Conservation (phyloP, 2,797 vertebrate species). For the Sylvia borin region DNA sequence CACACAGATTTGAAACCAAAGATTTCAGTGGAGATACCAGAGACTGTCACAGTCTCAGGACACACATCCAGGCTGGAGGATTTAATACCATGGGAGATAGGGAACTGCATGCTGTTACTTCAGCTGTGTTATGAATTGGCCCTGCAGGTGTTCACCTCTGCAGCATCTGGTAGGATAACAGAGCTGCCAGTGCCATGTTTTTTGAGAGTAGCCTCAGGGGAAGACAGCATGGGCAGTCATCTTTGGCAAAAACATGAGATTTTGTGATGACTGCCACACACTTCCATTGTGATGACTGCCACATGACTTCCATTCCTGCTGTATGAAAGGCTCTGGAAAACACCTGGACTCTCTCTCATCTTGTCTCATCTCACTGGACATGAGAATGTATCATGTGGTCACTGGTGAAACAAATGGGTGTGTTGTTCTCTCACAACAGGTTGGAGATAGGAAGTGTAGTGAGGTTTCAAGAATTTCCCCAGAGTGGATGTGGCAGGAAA, state of each 20-base stretch:
- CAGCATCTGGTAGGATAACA: neutral
- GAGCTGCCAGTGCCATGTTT: neutral
- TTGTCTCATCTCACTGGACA: accelerated
- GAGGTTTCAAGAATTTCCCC: neutral
- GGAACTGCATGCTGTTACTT: neutral
- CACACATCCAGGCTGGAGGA: neutral
- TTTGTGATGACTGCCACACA: neutral
- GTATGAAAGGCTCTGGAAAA: neutral
- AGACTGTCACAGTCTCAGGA: neutral
- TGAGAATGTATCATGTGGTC: neutral
- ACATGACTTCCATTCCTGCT: neutral
- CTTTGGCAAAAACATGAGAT: neutral
- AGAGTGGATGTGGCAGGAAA: neutral
- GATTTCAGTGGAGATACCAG: neutral
- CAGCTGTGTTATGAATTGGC: neutral
- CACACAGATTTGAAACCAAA: neutral
- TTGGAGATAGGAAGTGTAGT: neutral
- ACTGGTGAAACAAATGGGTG: accelerated
- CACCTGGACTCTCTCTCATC: neutral
- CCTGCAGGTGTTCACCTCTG: neutral
- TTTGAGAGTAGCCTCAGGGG: neutral
- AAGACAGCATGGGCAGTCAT: neutral
- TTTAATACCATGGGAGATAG: neutral
- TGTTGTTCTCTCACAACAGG: accelerated
- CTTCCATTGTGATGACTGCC: neutral